Conservation (phyloP, 2,113 vertebrate genomes). For the Chlamydotis undulata region DNA sequence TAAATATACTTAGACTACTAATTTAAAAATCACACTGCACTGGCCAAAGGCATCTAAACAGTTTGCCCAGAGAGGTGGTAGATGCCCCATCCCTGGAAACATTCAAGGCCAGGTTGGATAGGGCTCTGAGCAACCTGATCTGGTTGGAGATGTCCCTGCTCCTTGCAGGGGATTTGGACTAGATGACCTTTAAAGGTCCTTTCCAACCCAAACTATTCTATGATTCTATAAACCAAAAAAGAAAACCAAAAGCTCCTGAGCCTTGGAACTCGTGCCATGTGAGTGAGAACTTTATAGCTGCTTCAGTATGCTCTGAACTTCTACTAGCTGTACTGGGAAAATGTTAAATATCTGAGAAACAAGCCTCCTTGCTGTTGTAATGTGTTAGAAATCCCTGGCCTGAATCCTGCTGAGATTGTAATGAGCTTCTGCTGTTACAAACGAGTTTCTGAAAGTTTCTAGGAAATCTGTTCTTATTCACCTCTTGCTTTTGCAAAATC, state of each 20-base stretch:
- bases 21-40: conserved; percentile 18
- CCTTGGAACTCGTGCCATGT: neutral
- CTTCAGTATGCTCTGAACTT: conserved; percentile 33
- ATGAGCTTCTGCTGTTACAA: conserved; percentile 52
- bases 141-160: no score
- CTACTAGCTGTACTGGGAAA: conserved; percentile 34
- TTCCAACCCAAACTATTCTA: no score
- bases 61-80: no score
- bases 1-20: neutral
- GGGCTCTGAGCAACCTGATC: no score
- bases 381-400: conserved; percentile 49
- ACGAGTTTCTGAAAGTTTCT: conserved; percentile 26
- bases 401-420: conserved; percentile 12
- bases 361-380: conserved; percentile 47
- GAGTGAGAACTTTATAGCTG: conserved; percentile 1
- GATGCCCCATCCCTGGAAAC: no score
- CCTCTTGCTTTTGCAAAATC: conserved; percentile 26
- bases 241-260: conserved; percentile 8
- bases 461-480: conserved; percentile 42
- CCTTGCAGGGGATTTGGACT: no score
- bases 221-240: neutral
- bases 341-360: conserved; percentile 42
- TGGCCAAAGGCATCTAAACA: neutral
- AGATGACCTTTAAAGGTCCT: no score
- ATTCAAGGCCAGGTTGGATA: no score